Percentiles rank a stretch among this genome's conserved stretches.
Evolutionary conservation across 2,113 vertebrate species (phyloP).

Genomic region (Dicentrarchus labrax): DNA sequence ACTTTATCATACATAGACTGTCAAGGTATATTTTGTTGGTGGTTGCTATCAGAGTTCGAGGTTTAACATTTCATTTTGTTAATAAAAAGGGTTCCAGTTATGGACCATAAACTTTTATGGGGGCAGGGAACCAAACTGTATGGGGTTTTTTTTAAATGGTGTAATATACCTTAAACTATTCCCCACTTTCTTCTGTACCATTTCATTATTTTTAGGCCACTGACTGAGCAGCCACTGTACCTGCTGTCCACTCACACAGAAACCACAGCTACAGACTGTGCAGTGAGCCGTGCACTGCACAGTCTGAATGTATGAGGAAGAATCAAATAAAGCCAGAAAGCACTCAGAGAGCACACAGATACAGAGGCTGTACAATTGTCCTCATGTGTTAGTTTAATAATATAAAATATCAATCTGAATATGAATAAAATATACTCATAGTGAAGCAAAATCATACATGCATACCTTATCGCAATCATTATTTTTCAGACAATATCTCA

Average conservation of each 20-base stretch:
- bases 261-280: not conserved
- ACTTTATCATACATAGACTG: conserved; percentile 5
- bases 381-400: not conserved
- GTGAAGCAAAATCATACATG: not conserved
- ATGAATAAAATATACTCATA: not conserved
- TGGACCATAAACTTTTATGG: conserved; percentile 30
- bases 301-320: conserved; percentile 18
- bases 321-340: conserved; percentile 20
- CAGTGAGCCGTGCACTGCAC: conserved; percentile 25
- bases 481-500: not conserved
- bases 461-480: not conserved
- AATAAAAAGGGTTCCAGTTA: conserved; percentile 16
- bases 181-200: conserved; percentile 7
- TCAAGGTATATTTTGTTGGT: not conserved
- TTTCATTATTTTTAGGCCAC: conserved; percentile 17
- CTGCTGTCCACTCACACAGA: conserved; percentile 8
- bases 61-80: conserved; percentile 24
- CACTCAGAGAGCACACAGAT: not conserved
- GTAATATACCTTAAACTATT: conserved; percentile 30
- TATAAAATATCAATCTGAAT: conserved; percentile 1
- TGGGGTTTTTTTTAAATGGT: not conserved
- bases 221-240: conserved; percentile 6
- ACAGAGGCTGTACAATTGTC: conserved; percentile 5
- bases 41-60: not conserved
- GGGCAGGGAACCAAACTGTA: not conserved